phyloP scores from a whole-genome alignment of 1,140 invertebrate species.

The Eumaeus atala region DNA sequence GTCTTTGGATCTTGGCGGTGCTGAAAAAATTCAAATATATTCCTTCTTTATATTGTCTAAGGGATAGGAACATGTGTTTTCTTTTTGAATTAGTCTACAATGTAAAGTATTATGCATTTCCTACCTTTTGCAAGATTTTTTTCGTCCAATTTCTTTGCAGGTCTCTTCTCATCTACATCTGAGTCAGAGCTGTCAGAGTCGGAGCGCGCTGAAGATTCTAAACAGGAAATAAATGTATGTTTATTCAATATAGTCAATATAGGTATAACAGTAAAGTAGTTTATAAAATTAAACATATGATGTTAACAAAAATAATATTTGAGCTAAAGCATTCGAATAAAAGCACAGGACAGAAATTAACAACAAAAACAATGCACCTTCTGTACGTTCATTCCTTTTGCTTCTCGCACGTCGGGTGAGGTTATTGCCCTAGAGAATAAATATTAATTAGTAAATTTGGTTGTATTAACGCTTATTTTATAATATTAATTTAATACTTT shows the following conservation, averaged over 20 bases:
- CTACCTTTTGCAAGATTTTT: slow-evolving; percentile 54
- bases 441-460: not conserved
- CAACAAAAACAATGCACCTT: slow-evolving; percentile 77
- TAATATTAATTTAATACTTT: too few species aligned
- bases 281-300: too few species aligned
- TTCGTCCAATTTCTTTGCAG: slow-evolving; percentile 53
- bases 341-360: slow-evolving; percentile 28
- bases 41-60: too few species aligned
- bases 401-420: slow-evolving; percentile 75
- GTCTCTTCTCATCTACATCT: slow-evolving; percentile 65
- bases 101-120: slow-evolving; percentile 2
- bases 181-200: slow-evolving; percentile 77
- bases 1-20: slow-evolving; percentile 51
- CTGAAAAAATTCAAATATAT: slow-evolving; percentile 28
- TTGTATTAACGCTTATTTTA: too few species aligned
- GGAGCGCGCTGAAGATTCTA: slow-evolving; percentile 76
- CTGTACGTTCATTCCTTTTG: slow-evolving; percentile 77
- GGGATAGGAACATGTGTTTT: not conserved
- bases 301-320: too few species aligned
- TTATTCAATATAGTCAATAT: too few species aligned
- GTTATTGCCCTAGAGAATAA: slow-evolving; percentile 69
- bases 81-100: too few species aligned
- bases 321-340: too few species aligned
- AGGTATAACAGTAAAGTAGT: too few species aligned
- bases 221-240: slow-evolving; percentile 7